Evolutionary conservation across 1,140 invertebrate species (phyloP), one percentile per base, ranked within the genome.

Genomic region (Antheraea mylitta): DNA sequence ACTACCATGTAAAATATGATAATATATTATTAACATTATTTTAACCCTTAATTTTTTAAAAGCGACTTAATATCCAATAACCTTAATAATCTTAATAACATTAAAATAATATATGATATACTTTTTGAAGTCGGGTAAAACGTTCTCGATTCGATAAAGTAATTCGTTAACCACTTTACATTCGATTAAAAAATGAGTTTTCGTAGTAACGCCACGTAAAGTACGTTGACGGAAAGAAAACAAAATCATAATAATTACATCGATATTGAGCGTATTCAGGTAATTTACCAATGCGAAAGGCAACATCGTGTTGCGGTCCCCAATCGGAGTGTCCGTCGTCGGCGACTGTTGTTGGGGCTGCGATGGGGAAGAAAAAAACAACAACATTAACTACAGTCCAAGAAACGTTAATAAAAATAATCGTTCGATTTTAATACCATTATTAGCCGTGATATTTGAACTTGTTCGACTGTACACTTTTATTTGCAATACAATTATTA

Each of bases 251-350:
- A 85, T 89, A 91, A 89, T 91, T 89, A 91, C 87, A 89, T 91
- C 87, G 70, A 89, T 86, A 91, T 89, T 89, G 64, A 91, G 84
- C 86, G 74, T 89, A 91, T 89, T 91, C 83, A 91, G 86, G 83
- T 84, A 82, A 91, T 89, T 91, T 91, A 91, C 92, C 92, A 93
- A 82, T 80, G 92, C 89, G 83, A 92, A 93, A 67, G 92, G 92
- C 77, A 92, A 80, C 86, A 93, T 87, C 10, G 85, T 69, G 79
- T 80, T 87, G 70, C 91, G 82, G 74, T 93, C 91, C 65, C 83
- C 83, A 67, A 90, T 77, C 58, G 89, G 89, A 18, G 79, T 83
- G 62, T 93, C 92, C 42, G 88, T 89, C n/a, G 87, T 85, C 45
- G 92, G 90, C 48, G 92, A 92, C 73, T 91, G 89, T 68, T 91